A percentile compares a stretch with the other conserved stretches of the same genome.
Conservation (phyloP, 2,797 vertebrate genomes). For the Sarcophilus harrisii region DNA sequence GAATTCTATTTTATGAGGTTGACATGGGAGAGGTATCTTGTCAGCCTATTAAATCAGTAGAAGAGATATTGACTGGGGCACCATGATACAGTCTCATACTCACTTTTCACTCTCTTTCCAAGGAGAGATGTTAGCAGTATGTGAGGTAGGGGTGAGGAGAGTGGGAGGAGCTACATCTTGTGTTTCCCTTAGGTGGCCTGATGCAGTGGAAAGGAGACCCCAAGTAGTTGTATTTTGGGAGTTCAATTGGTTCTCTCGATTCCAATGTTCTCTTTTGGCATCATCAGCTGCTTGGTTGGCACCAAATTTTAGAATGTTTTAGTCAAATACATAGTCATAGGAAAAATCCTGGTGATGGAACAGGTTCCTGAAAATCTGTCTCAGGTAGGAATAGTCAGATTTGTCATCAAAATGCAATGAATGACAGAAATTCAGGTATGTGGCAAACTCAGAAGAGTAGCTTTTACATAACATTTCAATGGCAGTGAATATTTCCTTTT, state of each 20-base stretch:
- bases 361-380: conserved; percentile 96
- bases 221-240: conserved; percentile 91
- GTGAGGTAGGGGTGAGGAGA: conserved; percentile 94
- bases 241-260: conserved; percentile 93
- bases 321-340: conserved; percentile 97
- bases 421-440: conserved; percentile 96
- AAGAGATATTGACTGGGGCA: conserved; percentile 95
- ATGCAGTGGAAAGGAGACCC: conserved; percentile 92
- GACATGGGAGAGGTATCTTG: conserved; percentile 98
- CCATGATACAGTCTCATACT: conserved; percentile 97
- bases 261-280: conserved; percentile 93
- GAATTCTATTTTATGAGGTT: conserved; percentile 88
- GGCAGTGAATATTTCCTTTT: conserved; percentile 99
- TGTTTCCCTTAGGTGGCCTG: conserved; percentile 91
- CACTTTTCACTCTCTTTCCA: conserved; percentile 97
- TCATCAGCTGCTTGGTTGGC: conserved; percentile 94
- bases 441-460: conserved; percentile 98
- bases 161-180: conserved; percentile 92
- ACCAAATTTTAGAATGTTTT: conserved; percentile 99
- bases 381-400: conserved; percentile 95
- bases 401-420: conserved; percentile 97
- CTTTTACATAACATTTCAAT: conserved; percentile 99
- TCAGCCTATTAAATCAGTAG: conserved; percentile 94
- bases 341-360: conserved; percentile 98
- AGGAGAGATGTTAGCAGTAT: conserved; percentile 94